Evolutionary conservation across 1,140 invertebrate genomes (phyloP), one percentile per base, ranked within the genome.

Genomic region (Dendrolimus punctatus): DNA sequence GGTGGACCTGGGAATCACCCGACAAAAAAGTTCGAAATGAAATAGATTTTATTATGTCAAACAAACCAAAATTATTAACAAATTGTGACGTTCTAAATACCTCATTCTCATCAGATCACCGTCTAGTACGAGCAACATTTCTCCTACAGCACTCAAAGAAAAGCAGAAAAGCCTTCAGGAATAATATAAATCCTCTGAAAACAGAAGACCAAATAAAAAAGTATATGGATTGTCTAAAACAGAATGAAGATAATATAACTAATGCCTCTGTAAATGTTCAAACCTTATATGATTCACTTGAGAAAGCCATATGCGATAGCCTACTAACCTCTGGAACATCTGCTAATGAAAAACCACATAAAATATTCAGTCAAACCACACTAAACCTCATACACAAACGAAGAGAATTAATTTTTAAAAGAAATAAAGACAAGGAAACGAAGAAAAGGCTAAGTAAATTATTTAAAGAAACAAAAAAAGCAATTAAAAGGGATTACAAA

Each of bases 391-490:
- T n/a, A n/a, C n/a, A n/a, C n/a, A n/a, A n/a, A 46, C 45, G 23
- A 46, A 46, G 23, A 46, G 45, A n/a, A n/a, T 46, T n/a, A 6
- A 8, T 46, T n/a, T 6, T 10, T 6, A 46, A 46, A 46, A 46
- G 6, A 46, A 46, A 46, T n/a, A 46, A 46, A 10, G 23, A 46
- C 8, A 46, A 46, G 8, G 45, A 46, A n/a, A 46, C 47, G 39
- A 36, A 49, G 49, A 50, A 50, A 50, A 10, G 9, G 10, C 39
- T 50, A 50, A 50, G 49, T 40, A 50, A 50, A 50, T 38, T 50
- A 50, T 50, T 8, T 40, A 50, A 50, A 37, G 49, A 50, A 50
- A 40, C 49, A 6, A 50, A 10, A 8, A 50, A 50, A 50, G 49
- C 49, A 37, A 50, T 50, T 6, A 41, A 40, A 50, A 50, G 39